Percentiles rank a stretch among this genome's conserved stretches.
phyloP scores from a whole-genome alignment of 2,113 vertebrate species.

The Anser brachyrhynchus region DNA sequence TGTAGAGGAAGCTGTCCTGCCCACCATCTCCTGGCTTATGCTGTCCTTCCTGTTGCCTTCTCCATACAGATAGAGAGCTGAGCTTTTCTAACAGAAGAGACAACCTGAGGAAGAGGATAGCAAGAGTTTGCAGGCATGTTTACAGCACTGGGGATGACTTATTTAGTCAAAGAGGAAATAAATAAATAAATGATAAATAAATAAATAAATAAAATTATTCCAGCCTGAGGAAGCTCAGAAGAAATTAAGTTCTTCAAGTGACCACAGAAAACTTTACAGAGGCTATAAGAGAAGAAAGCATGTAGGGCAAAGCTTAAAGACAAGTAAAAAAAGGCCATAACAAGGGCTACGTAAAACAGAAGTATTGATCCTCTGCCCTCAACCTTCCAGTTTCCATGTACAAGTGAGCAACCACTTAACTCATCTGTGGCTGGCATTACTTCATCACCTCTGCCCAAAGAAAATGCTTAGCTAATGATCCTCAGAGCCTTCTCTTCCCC shows the following conservation, averaged over 20 bases:
- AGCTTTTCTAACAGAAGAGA: background rate
- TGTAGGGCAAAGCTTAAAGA: background rate
- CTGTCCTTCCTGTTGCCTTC: background rate
- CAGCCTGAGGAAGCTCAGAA: background rate
- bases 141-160: background rate
- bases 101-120: background rate
- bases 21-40: background rate
- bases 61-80: fast-evolving
- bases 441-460: background rate
- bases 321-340: background rate
- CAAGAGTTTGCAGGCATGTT: background rate
- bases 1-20: background rate
- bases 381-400: background rate
- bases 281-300: background rate
- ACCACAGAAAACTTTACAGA: background rate
- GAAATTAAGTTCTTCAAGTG: background rate
- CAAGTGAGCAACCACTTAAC: background rate
- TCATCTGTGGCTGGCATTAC: background rate
- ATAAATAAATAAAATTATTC: background rate
- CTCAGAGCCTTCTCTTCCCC: background rate
- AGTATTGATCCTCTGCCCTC: background rate
- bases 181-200: too few relatives aligned
- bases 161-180: background rate
- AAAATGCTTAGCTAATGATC: background rate
- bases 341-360: background rate